A percentile compares a stretch with the other conserved stretches of the same genome.
Conservation (phyloP, 2,113 vertebrate species). For the Miniopterus natalensis region DNA sequence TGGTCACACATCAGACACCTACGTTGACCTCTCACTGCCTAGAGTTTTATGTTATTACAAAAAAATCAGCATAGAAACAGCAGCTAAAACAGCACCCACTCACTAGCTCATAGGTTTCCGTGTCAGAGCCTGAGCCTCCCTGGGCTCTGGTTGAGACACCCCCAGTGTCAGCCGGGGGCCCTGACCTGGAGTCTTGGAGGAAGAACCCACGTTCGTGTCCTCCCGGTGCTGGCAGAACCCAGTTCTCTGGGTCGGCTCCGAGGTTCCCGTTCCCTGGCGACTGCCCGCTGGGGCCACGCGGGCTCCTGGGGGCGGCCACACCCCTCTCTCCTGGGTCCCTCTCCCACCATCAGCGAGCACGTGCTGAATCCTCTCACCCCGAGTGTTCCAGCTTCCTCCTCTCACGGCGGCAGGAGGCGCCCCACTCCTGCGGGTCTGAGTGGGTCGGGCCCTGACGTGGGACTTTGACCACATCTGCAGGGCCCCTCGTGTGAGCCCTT, state of each 20-base stretch:
- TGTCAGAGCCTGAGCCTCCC: too few relatives aligned
- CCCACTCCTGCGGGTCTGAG: too few relatives aligned
- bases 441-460: background rate
- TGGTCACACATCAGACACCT: background rate
- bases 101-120: background rate
- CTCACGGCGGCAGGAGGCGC: background rate
- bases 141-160: too few relatives aligned
- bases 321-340: background rate
- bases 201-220: rapidly evolving
- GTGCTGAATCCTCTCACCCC: too few relatives aligned
- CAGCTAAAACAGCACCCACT: too few relatives aligned
- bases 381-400: background rate
- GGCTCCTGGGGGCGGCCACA: background rate
- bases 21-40: background rate
- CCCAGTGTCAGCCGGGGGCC: too few relatives aligned
- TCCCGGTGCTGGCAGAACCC: rapidly evolving
- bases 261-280: background rate
- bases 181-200: rapidly evolving
- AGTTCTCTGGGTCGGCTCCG: background rate
- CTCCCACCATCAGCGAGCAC: too few relatives aligned
- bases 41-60: rapidly evolving
- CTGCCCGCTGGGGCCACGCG: background rate
- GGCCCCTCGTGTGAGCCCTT: background rate
- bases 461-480: background rate
- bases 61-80: too few relatives aligned